Evolutionary conservation across 1,140 invertebrate species (phyloP), one percentile per base, ranked within the genome.

Genomic region (Melipona quadrifasciata): DNA sequence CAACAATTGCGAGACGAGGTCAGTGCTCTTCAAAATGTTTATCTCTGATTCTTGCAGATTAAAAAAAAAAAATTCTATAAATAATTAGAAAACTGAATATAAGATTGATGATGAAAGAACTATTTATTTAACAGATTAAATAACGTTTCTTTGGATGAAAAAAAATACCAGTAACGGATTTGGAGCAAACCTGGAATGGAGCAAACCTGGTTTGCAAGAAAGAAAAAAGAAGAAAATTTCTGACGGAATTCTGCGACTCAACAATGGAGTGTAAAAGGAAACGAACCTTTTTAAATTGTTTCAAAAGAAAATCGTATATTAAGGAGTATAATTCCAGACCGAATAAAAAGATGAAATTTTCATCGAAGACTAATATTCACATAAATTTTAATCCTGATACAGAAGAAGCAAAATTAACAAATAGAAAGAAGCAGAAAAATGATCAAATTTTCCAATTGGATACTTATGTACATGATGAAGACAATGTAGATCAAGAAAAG

Each of bases 1-100:
- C 17, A 73, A 17, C 72, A n/a, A 76, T 83, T 91, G 19, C 84
- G 84, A 82, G 73, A 86, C 34, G 90, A 91, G 39, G 82, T 92
- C 51, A 8, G 58, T 24, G 39, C 85, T 10, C 58, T 91, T 51
- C 91, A 87, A 72, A 75, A 57, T 68, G 10, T 53, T 57, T 55
- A 65, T 6, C 16, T 11, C 8, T 65, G 39, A 74, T 19, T 31
- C 21, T 65, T 71, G 4, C 2, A 14, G 5, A 58, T 57, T 39
- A 14, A 47, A 71, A n/a, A 64, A 57, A 70, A 21, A 17, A 6
- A 53, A 65, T 53, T 64, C 34, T 10, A 19, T 31, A 34, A 12
- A 53, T 27, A 24, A 70, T 34, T 39, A 24, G 21, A 67, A 24
- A n/a, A 61, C 24, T 12, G 2, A 39, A 31, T 34, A 31, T 47